Conservation (phyloP, 2,888 invertebrate genomes). For the Herminia tarsipennalis region DNA sequence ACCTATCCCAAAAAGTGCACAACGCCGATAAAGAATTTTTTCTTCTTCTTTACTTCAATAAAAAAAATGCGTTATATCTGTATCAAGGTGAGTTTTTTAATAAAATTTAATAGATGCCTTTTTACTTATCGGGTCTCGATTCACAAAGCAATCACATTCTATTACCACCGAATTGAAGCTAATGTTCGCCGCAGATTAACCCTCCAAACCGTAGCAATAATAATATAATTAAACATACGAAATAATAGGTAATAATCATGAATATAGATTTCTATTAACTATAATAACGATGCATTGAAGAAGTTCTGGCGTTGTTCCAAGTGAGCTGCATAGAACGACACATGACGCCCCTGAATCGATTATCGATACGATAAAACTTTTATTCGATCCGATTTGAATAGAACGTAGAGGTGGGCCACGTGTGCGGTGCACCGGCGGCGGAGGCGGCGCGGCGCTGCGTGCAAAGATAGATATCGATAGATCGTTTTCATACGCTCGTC, state of each 20-base stretch:
- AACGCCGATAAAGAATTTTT: no score
- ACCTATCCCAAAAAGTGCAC: no score
- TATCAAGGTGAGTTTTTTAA: no score
- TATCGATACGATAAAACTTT: slow-evolving; percentile 75
- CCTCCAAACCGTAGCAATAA: slow-evolving; percentile 22
- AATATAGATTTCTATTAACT: slow-evolving; percentile 49
- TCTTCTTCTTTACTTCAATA: no score
- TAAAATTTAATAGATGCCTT: no score
- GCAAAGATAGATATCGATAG: background rate
- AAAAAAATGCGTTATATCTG: no score
- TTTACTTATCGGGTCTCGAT: no score
- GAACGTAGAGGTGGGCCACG: slow-evolving; percentile 29
- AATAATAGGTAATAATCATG: slow-evolving; percentile 51
- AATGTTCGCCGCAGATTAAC: background rate
- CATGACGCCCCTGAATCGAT: slow-evolving; percentile 53
- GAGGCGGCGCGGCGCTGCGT: background rate
- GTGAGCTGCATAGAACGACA: slow-evolving; percentile 53
- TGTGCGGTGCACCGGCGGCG: slow-evolving; percentile 5
- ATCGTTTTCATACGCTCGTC: slow-evolving; percentile 3
- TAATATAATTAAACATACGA: slow-evolving; percentile 38
- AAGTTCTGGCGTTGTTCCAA: slow-evolving; percentile 64
- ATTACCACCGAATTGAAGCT: no score
- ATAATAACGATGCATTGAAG: slow-evolving; percentile 60
- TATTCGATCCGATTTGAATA: slow-evolving; percentile 77
- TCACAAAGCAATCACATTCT: no score